These are phyloP conservation scores for Drosophila heteroneura DNA, from an alignment of 2,888 invertebrate genomes.

Conservation along the genomic window DNA sequence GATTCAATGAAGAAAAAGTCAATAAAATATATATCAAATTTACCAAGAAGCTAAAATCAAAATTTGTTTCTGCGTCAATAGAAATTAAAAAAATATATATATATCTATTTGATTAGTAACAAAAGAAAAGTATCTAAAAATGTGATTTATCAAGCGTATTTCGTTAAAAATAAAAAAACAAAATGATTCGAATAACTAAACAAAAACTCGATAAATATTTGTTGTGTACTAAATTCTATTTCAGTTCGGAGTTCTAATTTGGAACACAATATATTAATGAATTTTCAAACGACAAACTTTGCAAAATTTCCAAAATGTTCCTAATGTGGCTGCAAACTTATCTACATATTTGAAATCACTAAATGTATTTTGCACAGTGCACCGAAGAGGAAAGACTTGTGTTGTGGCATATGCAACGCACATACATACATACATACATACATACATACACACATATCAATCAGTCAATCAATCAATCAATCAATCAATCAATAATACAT, in stretches of 20 bases:
- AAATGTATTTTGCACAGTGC: constrained; percentile 1
- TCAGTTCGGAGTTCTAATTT: background rate
- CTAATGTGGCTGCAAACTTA: no score
- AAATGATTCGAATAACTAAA: background rate
- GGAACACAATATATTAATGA: background rate
- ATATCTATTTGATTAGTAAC: background rate
- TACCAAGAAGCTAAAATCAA: background rate
- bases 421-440: background rate
- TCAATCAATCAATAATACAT: background rate
- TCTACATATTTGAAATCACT: background rate
- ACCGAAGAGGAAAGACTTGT: background rate
- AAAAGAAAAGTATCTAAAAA: background rate
- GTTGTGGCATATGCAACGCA: background rate
- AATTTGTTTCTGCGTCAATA: no score
- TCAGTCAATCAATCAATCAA: background rate
- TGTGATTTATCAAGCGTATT: background rate
- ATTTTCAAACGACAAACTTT: background rate
- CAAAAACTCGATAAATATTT: background rate
- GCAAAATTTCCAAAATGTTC: background rate
- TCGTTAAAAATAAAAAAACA: background rate
- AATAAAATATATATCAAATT: background rate
- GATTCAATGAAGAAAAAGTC: background rate
- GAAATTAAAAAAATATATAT: background rate
- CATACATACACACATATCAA: background rate
- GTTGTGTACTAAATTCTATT: background rate